These are phyloP conservation scores for Myotis daubentonii DNA, from an alignment of 2,797 vertebrate species.

Conservation along the genomic window DNA sequence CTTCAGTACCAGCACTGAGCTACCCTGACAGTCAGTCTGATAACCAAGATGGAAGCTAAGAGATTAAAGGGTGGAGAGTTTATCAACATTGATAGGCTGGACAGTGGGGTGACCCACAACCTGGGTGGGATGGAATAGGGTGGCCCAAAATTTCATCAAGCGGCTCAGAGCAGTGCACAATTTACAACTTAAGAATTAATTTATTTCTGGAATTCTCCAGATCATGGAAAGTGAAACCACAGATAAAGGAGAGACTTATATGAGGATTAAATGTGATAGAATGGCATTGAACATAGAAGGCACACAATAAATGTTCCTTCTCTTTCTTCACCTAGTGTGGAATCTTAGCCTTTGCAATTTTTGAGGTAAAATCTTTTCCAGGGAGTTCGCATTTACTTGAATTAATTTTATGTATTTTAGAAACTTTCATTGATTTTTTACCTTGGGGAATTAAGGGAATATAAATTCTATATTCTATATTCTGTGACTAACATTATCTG, in stretches of 20 bases:
- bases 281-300: neutral
- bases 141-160: neutral
- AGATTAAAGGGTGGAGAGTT: neutral
- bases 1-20: neutral
- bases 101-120: neutral
- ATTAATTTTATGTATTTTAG: neutral
- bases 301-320: neutral
- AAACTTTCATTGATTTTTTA: conserved; percentile 28
- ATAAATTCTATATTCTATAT: neutral
- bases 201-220: neutral
- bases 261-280: neutral
- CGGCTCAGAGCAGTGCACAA: neutral
- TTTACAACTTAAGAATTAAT: neutral
- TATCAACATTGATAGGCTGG: neutral
- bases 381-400: conserved; percentile 36
- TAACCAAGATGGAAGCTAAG: neutral
- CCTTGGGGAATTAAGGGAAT: neutral
- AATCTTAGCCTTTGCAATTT: conserved; percentile 4
- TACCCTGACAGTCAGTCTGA: neutral
- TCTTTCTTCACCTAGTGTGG: neutral
- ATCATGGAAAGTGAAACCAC: neutral
- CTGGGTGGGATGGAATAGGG: neutral
- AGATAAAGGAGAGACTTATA: neutral
- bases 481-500: conserved; percentile 22
- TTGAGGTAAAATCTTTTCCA: neutral